Base-by-base conservation (phyloP, 2,797 vertebrate genomes). In the Graptemys geographica region DNA sequence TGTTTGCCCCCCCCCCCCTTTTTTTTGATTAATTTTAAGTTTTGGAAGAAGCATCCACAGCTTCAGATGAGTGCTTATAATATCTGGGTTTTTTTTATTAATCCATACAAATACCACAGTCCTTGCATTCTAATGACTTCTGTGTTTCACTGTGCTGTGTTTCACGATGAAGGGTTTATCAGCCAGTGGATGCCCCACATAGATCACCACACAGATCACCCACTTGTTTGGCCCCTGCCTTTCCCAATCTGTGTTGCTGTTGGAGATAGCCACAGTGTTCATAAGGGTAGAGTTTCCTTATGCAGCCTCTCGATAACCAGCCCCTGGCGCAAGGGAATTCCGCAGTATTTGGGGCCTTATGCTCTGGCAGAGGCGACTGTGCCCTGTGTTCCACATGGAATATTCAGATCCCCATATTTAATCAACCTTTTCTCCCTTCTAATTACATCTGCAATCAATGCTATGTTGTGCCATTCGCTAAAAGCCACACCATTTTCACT, bases 121-220 rank as follows among this genome's bases (percentile, higher is more conserved):
- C 27, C 86, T 95, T 89, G n/a, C 23, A 37, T 53, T 16, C 27
- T 44, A 89, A 33, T 33, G 92, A n/a, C n/a, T 93, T 92, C 79
- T 74, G 25, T 92, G 51, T 87, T 41, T 90, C 53, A 57, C 25
- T 78, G 41, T 21, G 89, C 62, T 87, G 19, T 55, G 53, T 55
- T 90, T 31, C 88, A 44, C 37, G 62, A 49, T 31, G 27, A 28
- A 49, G 44, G 74, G 15, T 41, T 15, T 78, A 15, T 78, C 44
- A 13, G 12, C 25, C 44, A 15, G 47, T 27, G 7, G 72, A 47
- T 47, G 16, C 49, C 55, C 84, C 56, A 87, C 8, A 25, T 1
- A 82, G 86, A 19, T 53, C 84, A 82, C 52, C 56, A 87, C 8
- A 25, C 1, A 82, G 86, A 19, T 53, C 55, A 83, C 86, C 27